Evolutionary conservation across 2,888 invertebrate genomes (phyloP).

Genomic region (Eueremaeus valkanovi): DNA sequence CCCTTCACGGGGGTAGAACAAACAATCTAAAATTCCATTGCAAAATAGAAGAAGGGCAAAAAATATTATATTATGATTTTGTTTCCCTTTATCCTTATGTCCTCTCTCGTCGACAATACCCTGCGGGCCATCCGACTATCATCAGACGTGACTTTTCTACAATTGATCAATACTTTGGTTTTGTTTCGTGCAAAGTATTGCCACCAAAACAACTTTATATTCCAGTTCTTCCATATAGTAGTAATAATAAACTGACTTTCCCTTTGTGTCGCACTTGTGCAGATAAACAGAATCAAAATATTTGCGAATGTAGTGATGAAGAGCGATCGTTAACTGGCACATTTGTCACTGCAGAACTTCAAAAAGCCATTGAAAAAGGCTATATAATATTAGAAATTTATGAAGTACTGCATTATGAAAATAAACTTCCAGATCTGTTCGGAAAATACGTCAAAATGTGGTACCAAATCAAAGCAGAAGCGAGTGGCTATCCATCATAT

Average conservation of each 20-base stretch:
- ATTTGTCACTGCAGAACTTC: constrained; percentile 48
- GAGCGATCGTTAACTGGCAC: constrained; percentile 48
- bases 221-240: constrained; percentile 47
- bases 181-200: constrained; percentile 46
- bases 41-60: constrained; percentile 43
- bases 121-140: constrained; percentile 47
- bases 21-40: constrained; percentile 47
- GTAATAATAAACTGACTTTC: constrained; percentile 47
- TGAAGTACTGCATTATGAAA: constrained; percentile 48
- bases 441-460: constrained; percentile 48
- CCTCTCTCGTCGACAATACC: constrained; percentile 47
- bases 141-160: constrained; percentile 46
- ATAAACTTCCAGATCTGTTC: constrained; percentile 47
- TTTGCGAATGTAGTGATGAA: constrained; percentile 47
- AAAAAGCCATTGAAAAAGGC: constrained; percentile 47
- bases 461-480: constrained; percentile 49
- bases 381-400: constrained; percentile 47
- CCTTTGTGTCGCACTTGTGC: constrained; percentile 48
- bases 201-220: not conserved
- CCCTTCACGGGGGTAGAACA: constrained; percentile 49
- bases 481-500: constrained; percentile 48
- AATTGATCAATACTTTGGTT: constrained; percentile 47
- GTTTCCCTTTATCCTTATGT: constrained; percentile 48
- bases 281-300: constrained; percentile 44
- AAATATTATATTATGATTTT: constrained; percentile 48